Base-by-base conservation (phyloP, 2,113 vertebrate species). In the Burhinus bistriatus region DNA sequence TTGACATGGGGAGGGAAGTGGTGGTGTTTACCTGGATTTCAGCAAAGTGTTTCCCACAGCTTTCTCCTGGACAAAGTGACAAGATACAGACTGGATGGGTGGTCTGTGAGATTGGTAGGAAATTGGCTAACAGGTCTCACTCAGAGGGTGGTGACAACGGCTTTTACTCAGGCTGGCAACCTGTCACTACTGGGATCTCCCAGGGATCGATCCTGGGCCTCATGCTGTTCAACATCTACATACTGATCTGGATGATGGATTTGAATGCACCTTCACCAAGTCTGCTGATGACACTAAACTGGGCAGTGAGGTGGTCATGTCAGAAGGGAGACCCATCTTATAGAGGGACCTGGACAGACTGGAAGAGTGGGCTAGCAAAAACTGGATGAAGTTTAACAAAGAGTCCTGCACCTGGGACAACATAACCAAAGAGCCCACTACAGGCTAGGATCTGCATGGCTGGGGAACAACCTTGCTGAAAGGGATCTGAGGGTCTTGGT, bases 121-220 rank as follows among this genome's bases (percentile, higher is more conserved):
- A 58, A 47, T 15, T 38, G 27, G 12, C 20, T 38, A 47, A 47
- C 5, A 26, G 42, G 15, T 4, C 2, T 0, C 27, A 25, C 42
- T 25, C 26, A 32, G 32, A 19, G 7, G 20, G 34, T 57, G 21
- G 18, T n/a, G 32, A 54, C 38, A 29, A 29, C 14, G 15, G 9
- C 6, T 57, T 68, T 57, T 25, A 38, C 34, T 68, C 20, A 30
- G 49, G 15, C 34, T 54, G 18, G 27, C 34, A 66, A 32, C 11
- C 34, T 54, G 23, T 21, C 34, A 55, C 15, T 8, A 17, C 44
- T 22, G 29, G n/a, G 11, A 22, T 27, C 29, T 59, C 8, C 29
- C n/a, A 61, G 18, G 23, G 15, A n/a, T 51, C 1, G 0, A 5
- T n/a, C 3, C 55, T 51, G 23, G 11, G 11, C 19, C 7, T 9